Evolutionary conservation across 1,140 invertebrate genomes (phyloP), one percentile per base, ranked within the genome.

Genomic region (Latrodectus geometricus): DNA sequence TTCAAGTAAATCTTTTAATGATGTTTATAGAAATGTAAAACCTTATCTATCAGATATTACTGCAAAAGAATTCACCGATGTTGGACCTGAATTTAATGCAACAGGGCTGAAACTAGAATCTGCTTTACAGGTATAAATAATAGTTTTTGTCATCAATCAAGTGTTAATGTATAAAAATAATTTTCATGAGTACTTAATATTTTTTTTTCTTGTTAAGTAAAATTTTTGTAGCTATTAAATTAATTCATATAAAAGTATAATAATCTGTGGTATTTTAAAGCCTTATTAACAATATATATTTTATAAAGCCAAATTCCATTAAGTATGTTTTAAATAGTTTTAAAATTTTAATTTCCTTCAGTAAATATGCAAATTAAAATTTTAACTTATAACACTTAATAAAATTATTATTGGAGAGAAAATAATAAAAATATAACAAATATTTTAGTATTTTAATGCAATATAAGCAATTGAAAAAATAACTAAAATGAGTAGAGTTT

Each of bases 21-120:
- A 56, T n/a, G 48, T 50, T 21, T 81, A 72, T 70, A 35, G 52
- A 23, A 81, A 72, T 48, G 35, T 81, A 81, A 72, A 81, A 70
- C 56, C 56, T 35, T 72, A 70, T 56, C 20, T 69, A 20, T 81
- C 56, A 35, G 52, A 69, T 81, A n/a, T 72, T 23, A 48, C 66
- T 35, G 11, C n/a, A 35, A 68, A 72, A 21, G 49, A 81, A 21
- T 70, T 54, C 20, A 56, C 23, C 50, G 79, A 81, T 81, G 14
- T 72, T 70, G 79, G 79, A 15, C 50, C 79, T 54, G 15, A 66
- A 54, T 81, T 81, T 23, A 20, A 72, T 54, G n/a, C 68, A 23
- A 20, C 66, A 8, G 9, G 70, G 4, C 0, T 48, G 9, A 54
- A 81, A n/a, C 23, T 68, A 4, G 23, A 81, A 4, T 61, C 50